Conservation (phyloP, 2,113 vertebrate species). For the Malaclemys terrapin region DNA sequence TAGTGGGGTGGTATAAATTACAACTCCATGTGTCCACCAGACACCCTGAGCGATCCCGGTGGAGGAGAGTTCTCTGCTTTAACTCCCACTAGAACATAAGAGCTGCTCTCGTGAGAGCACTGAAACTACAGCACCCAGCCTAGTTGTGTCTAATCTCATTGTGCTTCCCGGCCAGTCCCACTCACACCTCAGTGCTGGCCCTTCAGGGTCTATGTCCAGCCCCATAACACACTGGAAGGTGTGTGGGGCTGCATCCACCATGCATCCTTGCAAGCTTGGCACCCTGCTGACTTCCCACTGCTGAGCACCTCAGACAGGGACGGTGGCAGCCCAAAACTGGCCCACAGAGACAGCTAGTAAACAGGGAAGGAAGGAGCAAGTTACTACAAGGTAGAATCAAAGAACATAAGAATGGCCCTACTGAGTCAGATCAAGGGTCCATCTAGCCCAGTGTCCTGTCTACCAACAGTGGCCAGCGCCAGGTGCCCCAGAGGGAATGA, state of each 20-base stretch:
- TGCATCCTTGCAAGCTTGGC: not conserved
- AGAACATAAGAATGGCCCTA: too few relatives aligned
- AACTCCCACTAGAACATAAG: not conserved
- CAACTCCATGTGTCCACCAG: not conserved
- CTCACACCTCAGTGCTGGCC: not conserved
- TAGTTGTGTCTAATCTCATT: not conserved
- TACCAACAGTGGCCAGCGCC: too few relatives aligned
- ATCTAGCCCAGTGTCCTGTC: too few relatives aligned
- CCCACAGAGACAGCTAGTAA: not conserved
- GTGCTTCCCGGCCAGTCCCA: not conserved
- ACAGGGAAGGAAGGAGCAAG: not conserved
- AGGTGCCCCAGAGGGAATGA: too few relatives aligned
- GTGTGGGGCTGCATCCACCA: not conserved
- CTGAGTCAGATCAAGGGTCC: too few relatives aligned
- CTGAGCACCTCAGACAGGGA: not conserved
- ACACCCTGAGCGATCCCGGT: not conserved
- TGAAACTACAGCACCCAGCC: not conserved
- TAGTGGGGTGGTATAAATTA: not conserved
- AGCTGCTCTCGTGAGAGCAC: not conserved
- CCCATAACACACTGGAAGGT: not conserved
- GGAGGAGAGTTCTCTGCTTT: not conserved
- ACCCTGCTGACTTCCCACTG: not conserved
- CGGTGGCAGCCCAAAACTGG: not conserved
- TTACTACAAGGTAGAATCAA: not conserved
- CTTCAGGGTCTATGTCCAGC: not conserved